Evolutionary conservation across 2,113 vertebrate genomes (phyloP), one percentile per base, ranked within the genome.

Genomic region (Beaufortia kweichowensis): DNA sequence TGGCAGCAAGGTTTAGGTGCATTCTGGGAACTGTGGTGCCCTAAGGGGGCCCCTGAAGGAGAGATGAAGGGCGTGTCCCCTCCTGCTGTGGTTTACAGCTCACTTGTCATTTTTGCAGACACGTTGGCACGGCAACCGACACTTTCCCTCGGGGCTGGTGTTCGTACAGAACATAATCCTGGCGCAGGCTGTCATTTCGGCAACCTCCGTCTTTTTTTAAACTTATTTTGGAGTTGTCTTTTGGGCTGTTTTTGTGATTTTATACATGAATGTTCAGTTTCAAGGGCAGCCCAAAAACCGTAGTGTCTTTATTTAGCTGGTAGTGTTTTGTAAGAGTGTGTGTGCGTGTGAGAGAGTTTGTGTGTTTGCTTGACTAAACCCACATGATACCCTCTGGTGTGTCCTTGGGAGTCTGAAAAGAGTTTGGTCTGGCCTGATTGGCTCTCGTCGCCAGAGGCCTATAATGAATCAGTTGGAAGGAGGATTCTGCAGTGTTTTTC

Each of bases 241-340:
- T 65, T 70, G 55, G 29, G 28, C 15, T 69, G 41, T 65, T 77
- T 79, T 59, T 66, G 77, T 78, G 72, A 75, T 64, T 79, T 67
- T 83, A 75, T 84, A 80, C 72, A 57, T n/a, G 71, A 77, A 83
- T 82, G 79, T 84, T 84, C 71, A 83, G 75, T 84, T 87, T 89
- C 88, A 89, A 90, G 86, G 86, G 84, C 83, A 29, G 79, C 68
- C 86, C 41, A 71, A 78, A 86, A 90, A 84, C 84, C 64, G 64
- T 65, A 81, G 57, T 75, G 71, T 84, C 86, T 90, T 88, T 90
- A 88, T 90, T 87, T 88, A 88, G 88, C 84, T 21, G 35, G 24
- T 50, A 41, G 72, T 5, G 56, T 80, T 72, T 84, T 71, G 79
- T 62, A 73, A n/a, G 48, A 35, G 33, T 67, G 66, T 73, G 39